Percentiles rank a stretch among this genome's conserved stretches.
These are phyloP conservation scores for Chelonus insularis DNA, from an alignment of 1,140 invertebrate species.

Conservation along the genomic window DNA sequence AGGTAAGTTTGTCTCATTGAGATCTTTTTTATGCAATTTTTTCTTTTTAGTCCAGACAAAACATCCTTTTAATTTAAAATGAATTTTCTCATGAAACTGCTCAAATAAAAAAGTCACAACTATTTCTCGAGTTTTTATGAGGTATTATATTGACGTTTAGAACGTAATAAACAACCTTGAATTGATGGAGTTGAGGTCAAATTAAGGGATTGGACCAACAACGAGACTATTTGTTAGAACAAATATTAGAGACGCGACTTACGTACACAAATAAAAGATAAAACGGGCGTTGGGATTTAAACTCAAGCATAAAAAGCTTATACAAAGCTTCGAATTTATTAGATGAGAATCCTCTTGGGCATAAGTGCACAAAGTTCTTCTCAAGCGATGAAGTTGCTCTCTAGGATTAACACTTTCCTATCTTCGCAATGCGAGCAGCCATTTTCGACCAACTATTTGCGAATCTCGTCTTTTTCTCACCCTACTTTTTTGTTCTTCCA, in stretches of 20 bases:
- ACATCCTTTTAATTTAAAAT: too few species aligned
- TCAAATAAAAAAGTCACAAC: too few species aligned
- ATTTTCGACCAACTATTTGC: conserved; percentile 41
- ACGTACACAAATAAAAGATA: conserved; percentile 29
- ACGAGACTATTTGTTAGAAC: conserved; percentile 3
- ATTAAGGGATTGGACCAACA: background rate
- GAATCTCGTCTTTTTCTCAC: conserved; percentile 16
- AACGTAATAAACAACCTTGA: background rate
- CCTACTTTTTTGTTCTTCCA: conserved; percentile 2
- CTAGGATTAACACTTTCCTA: conserved; percentile 62
- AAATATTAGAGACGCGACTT: conserved; percentile 11
- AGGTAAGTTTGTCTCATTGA: too few species aligned
- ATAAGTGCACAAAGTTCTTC: conserved; percentile 57
- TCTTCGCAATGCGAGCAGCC: conserved; percentile 51
- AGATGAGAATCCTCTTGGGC: conserved; percentile 58
- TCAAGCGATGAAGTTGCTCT: conserved; percentile 55
- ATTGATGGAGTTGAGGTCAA: background rate
- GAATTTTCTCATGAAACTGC: too few species aligned
- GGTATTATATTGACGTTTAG: too few species aligned
- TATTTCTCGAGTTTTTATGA: too few species aligned
- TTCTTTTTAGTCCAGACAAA: too few species aligned
- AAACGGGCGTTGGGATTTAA: conserved; percentile 55
- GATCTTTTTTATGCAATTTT: too few species aligned
- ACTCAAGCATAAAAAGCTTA: conserved; percentile 61
- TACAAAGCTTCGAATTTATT: conserved; percentile 62